These are phyloP conservation scores for Drosophila rellima DNA, from an alignment of 2,888 invertebrate species.

Conservation along the genomic window DNA sequence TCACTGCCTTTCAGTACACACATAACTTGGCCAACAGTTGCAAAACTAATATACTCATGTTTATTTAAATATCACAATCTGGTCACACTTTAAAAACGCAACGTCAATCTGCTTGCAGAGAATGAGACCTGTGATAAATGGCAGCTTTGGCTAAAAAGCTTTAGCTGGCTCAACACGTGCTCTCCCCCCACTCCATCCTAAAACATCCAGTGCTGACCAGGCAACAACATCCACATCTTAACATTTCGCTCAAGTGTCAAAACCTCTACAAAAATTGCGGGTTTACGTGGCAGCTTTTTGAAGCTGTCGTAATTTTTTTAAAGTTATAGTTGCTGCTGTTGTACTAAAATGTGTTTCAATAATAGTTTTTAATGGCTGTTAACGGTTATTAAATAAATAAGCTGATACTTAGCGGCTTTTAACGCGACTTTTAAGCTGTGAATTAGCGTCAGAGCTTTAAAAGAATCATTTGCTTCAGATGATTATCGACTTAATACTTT, in stretches of 20 bases:
- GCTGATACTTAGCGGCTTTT: conserved; percentile 57
- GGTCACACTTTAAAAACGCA: conserved; percentile 34
- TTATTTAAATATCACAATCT: conserved; percentile 39
- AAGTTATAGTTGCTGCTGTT: conserved; percentile 9
- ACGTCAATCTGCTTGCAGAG: conserved; percentile 34
- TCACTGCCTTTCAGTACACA: conserved; percentile 53
- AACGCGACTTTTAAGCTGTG: conserved; percentile 26
- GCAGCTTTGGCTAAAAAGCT: conserved; percentile 52
- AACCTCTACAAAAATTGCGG: conserved; percentile 20
- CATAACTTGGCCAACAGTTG: conserved; percentile 27
- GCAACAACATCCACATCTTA: conserved; percentile 30
- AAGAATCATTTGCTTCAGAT: not conserved
- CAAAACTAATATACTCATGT: conserved; percentile 4
- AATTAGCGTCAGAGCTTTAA: conserved; percentile 3
- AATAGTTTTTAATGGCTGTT: conserved; percentile 66
- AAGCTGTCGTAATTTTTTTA: conserved; percentile 15
- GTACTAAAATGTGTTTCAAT: conserved; percentile 50
- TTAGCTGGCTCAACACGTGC: conserved; percentile 45
- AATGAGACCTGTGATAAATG: conserved; percentile 45
- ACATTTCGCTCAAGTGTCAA: conserved; percentile 35
- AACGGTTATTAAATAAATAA: conserved; percentile 70
- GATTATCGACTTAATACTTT: not conserved
- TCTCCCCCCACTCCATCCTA: too few species aligned
- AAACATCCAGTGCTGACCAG: conserved; percentile 18
- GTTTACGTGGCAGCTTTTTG: conserved; percentile 48